Conservation (phyloP, 2,888 invertebrate species). For the Melanostoma scalare region DNA sequence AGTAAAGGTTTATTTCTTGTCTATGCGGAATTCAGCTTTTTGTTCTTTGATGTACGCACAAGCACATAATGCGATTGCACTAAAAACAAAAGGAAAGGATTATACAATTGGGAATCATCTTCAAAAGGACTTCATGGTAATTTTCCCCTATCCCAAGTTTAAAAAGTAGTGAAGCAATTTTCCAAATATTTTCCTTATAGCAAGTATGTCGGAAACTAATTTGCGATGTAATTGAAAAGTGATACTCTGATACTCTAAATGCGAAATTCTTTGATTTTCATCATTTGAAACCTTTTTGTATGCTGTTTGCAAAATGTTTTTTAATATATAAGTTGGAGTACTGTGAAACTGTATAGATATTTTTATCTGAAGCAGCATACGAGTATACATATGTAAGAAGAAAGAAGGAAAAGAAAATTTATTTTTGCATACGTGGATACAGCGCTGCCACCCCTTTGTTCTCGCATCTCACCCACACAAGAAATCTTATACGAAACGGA, state of each 20-base stretch:
- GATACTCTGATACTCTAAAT: slow-evolving; percentile 14
- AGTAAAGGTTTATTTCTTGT: slow-evolving; percentile 2
- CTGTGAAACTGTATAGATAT: neutral
- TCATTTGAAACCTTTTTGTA: slow-evolving; percentile 2
- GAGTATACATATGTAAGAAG: neutral
- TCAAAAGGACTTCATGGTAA: slow-evolving; percentile 61
- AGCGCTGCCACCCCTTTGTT: neutral
- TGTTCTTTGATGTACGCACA: slow-evolving; percentile 54
- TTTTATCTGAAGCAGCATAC: neutral
- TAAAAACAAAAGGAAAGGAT: neutral
- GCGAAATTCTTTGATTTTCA: slow-evolving; percentile 36
- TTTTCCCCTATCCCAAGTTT: slow-evolving; percentile 35
- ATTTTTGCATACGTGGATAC: slow-evolving; percentile 52
- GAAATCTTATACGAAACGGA: slow-evolving; percentile 24
- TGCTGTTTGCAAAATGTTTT: neutral
- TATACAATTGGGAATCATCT: slow-evolving; percentile 8
- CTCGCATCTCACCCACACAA: slow-evolving; percentile 45
- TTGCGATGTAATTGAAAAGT: slow-evolving; percentile 50
- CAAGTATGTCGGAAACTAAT: slow-evolving; percentile 35
- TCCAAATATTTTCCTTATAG: too few relatives aligned
- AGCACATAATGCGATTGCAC: neutral
- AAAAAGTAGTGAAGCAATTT: slow-evolving; percentile 2
- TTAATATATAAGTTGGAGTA: neutral
- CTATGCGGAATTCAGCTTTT: slow-evolving; percentile 32
- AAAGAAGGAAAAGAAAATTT: neutral